Base-by-base conservation (phyloP, 2,797 vertebrate species). In the Scolopax bukidnonensis region DNA sequence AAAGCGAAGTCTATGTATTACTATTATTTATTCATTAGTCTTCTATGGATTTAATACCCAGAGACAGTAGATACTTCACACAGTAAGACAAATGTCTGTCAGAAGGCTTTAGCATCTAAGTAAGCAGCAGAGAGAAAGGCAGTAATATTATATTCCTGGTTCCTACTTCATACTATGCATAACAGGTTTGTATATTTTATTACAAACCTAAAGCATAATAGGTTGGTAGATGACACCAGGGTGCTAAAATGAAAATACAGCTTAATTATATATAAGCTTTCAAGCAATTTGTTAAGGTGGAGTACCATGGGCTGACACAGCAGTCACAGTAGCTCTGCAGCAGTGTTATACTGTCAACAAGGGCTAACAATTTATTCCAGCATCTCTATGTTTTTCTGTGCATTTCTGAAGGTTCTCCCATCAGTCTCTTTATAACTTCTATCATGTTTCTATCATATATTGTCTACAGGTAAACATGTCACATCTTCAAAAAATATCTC, bases 231-330 rank as follows among this genome's bases (percentile, higher is more conserved):
- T 75, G 91, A 91, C 87, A 94, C 38, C 19, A 69, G 45, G 40
- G 81, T 91, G 67, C 60, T 95, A 95, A 93, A 95, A 90, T 80
- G 77, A 87, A 97, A 96, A 97, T 96, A 94, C 61, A 82, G 43
- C 89, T 86, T 91, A 94, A 96, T 94, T 93, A 95, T 70, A 88
- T 41, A 43, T 43, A 80, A 71, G 70, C 28, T 88, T 94, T 92
- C 54, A 76, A 93, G 78, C 78, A 85, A 47, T 90, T 84, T 87
- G 63, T 95, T 91, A 80, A 94, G 75, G 83, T 79, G 87, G 84
- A 92, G 78, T 33, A 83, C 78, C 60, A 50, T 23, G 70, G 80
- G 77, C 77, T 94, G 91, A 56, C 76, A 90, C 33, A 84, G 73
- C 57, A 87, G 79, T 14, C 80, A 61, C 59, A 64, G 71, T 7